Base-by-base conservation (phyloP, 2,888 invertebrate genomes). In the Synanthedon myopaeformis region DNA sequence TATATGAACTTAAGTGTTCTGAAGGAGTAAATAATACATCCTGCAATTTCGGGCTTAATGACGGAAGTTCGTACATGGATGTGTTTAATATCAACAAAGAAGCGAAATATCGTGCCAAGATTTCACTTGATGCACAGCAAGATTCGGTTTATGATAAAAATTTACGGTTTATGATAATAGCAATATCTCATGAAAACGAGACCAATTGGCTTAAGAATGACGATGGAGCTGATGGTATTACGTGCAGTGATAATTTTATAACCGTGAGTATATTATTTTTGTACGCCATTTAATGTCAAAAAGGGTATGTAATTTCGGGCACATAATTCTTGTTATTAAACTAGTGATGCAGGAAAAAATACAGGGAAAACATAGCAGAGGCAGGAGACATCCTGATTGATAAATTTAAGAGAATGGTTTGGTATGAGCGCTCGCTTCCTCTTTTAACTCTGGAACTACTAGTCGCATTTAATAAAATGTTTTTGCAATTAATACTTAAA, bases 1-100 rank as follows among this genome's bases (percentile, higher is more conserved):
- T 92, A 13, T 91, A 85, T 72, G 59, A 80, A 66, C 63, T 83
- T 61, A 67, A 77, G 61, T 72, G 87, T 66, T 64, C 60, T 13
- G 64, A 81, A 52, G 74, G 74, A 51, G 68, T 82, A 0, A 73
- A 70, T 1, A 81, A 83, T 79, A 61, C 79, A 55, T 63, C 81
- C 66, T 74, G 89, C 79, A 52, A 63, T 70, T 70, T 82, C 62
- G 72, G 84, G 62, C 71, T 71, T 61, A 61, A 77, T 67, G 61
- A 79, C 66, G 66, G 76, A 61, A 59, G 76, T 61, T 56, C 69
- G 61, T 67, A 86, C 66, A 65, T 76, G 58, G 70, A 35, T 35
- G 10, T 35, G 35, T 35, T 67, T 41, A 70, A 71, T 42, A 60
- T 59, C 4, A 60, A 59, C n/a, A 64, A 67, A 54, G 72, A 74